Evolutionary conservation across 2,113 vertebrate genomes (phyloP).

Genomic region (Ceyx margarethae): DNA sequence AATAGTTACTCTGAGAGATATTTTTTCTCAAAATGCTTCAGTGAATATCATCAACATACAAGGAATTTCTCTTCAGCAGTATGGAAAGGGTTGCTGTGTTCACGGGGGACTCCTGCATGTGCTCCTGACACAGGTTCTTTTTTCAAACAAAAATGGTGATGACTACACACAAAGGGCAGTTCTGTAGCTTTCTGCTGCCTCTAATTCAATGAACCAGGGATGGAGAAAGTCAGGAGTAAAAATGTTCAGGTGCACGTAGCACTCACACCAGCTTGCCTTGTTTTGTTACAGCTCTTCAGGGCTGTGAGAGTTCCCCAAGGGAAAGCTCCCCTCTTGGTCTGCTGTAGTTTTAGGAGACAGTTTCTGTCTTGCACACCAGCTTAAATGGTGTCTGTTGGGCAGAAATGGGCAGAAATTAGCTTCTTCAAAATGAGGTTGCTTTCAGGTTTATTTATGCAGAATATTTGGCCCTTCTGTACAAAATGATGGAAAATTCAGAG

Average conservation of each 20-base stretch:
- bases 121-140: neutral
- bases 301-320: neutral
- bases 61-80: neutral
- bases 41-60: neutral
- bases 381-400: neutral
- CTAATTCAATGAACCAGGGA: neutral
- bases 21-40: neutral
- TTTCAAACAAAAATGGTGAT: neutral
- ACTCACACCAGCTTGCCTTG: neutral
- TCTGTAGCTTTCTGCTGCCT: neutral
- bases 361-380: neutral
- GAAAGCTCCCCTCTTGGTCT: neutral
- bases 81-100: neutral
- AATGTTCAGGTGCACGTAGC: fast-evolving
- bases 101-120: neutral
- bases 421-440: neutral
- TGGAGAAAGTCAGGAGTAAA: neutral
- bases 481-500: neutral
- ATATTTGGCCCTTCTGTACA: neutral
- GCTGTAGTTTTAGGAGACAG: neutral
- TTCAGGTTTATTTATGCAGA: neutral
- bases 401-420: neutral
- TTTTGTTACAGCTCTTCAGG: neutral
- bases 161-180: neutral
- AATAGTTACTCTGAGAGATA: neutral